Evolutionary conservation across 2,797 vertebrate species (phyloP), one percentile per base, ranked within the genome.

Genomic region (Phrynocephalus forsythii): DNA sequence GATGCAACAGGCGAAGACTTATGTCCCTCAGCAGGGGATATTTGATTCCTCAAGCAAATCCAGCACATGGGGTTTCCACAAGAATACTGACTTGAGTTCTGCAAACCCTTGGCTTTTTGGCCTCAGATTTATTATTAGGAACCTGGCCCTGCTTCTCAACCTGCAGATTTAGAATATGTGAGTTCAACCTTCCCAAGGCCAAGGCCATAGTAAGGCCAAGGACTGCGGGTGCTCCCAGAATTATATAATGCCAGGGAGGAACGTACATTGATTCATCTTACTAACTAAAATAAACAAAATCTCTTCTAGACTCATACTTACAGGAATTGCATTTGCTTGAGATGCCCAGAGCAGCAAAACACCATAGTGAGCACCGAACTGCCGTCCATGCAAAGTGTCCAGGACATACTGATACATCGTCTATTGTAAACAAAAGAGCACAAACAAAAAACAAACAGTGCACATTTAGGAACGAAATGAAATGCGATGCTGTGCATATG

Each of bases 341-440:
- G 97, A 97, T 84, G 97, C 97, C 97, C 97, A 98, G 78, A 98
- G 95, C 86, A 98, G 89, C 13, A 98, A 87, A 2, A 98, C 93
- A 28, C 91, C 93, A 1, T 97, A 97, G 88, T 94, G 97, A 44
- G 97, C 89, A 91, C 88, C 88, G 2, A 92, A 86, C 66, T 91
- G 83, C 72, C 93, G 92, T 95, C 85, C 97, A 87, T 22, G 87
- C 90, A 98, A 76, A 18, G 87, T 91, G 71, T 96, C 95, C 89
- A 97, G 87, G 11, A 97, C 33, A 66, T 95, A 92, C 10, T 97
- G 97, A 26, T 97, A 89, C 56, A 97, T 48, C 1, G 97, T 97
- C 97, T 98, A 94, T 86, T 86, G 88, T 24, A 94, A 93, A 92
- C 1, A 93, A 91, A 92, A 79, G 93, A 90, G 7, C 60, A 86